Base-by-base conservation (phyloP, 2,113 vertebrate genomes). In the Aphyosemion australe region DNA sequence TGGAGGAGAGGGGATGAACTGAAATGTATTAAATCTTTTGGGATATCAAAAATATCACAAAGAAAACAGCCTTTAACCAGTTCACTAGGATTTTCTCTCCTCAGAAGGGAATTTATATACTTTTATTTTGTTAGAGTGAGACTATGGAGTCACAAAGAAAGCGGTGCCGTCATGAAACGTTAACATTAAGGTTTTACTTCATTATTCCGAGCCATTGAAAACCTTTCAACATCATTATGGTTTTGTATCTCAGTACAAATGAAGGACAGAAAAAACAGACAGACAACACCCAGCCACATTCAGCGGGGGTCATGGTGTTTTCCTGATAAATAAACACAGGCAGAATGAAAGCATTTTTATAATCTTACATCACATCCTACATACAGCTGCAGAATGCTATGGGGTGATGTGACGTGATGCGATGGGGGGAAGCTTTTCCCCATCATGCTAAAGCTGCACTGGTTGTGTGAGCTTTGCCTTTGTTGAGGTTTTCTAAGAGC, bases 401-500 rank as follows among this genome's bases (percentile, higher is more conserved):
- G n/a, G 72, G 45, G 32, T 39, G 45, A 32, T 59, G 51, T 14
- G n/a, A 42, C 14, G 43, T 58, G 26, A n/a, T n/a, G n/a, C n/a
- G n/a, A n/a, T 21, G 37, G 12, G 20, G 60, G 69, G 45, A 15
- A 41, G 53, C 70, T 56, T 79, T 71, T 89, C 88, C 87, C 88
- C 88, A 90, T 79, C 79, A 88, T 84, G 72, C 83, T 65, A 46
- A 61, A 78, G 52, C 68, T 82, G 62, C 26, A 14, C 8, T 71
- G 63, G 72, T 18, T 87, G 76, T 86, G 86, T 0, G 46, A 67
- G 77, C 72, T 18, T 83, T 79, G 78, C 83, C 87, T 91, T 90
- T 90, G 77, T 79, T 72, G 74, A 64, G 49, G 32, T 48, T 74
- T 80, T 79, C 34, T 75, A 55, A 85, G 82, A 83, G 80, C 71